Conservation (phyloP, 2,113 vertebrate genomes). For the Hoplias malabaricus region DNA sequence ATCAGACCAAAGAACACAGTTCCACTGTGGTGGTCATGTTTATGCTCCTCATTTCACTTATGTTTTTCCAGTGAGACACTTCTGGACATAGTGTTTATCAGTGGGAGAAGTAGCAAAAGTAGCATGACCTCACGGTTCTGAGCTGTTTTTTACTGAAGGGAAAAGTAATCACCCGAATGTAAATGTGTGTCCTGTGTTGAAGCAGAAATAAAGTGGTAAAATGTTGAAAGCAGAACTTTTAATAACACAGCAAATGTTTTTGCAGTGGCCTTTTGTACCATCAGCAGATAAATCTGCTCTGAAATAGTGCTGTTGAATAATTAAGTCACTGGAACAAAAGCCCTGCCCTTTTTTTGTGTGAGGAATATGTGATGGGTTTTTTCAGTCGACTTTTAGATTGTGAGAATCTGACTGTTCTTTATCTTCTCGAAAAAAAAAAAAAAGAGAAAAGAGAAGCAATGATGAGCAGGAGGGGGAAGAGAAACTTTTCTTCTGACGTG, state of each 20-base stretch:
- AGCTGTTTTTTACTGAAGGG: neutral
- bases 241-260: conserved; percentile 45
- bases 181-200: neutral
- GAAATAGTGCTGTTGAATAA: conserved; percentile 27
- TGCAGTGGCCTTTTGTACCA: conserved; percentile 9
- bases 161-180: neutral
- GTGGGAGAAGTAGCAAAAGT: too few relatives aligned
- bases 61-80: too few relatives aligned
- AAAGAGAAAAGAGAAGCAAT: neutral
- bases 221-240: conserved; percentile 21
- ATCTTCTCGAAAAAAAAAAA: neutral
- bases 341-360: conserved; percentile 15
- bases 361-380: conserved; percentile 37
- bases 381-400: conserved; percentile 34
- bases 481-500: neutral
- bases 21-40: too few relatives aligned
- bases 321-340: conserved; percentile 26
- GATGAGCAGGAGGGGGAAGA: neutral
- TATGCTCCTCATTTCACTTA: too few relatives aligned
- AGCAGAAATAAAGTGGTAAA: neutral
- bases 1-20: too few relatives aligned
- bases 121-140: too few relatives aligned
- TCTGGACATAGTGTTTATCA: too few relatives aligned
- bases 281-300: conserved; percentile 36
- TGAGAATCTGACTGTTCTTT: conserved; percentile 16